Evolutionary conservation across 1,140 invertebrate genomes (phyloP).

Genomic region (Triops longicaudatus): DNA sequence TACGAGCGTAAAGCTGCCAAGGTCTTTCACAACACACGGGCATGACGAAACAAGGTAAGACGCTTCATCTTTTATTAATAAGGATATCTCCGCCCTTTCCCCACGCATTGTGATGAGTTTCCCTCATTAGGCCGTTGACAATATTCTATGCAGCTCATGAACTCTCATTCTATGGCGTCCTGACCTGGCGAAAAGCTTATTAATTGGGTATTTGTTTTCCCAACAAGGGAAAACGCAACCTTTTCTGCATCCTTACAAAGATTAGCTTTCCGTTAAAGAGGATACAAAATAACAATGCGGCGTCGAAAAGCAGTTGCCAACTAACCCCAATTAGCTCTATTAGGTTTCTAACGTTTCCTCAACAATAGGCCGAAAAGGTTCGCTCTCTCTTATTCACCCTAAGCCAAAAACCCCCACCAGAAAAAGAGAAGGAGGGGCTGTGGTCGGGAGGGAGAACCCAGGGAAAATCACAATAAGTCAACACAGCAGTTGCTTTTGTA

Average conservation of each 20-base stretch:
- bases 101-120: too few relatives aligned
- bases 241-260: neutral
- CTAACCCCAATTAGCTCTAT: slow-evolving; percentile 9
- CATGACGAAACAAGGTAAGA: neutral
- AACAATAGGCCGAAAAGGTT: neutral
- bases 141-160: neutral
- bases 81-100: neutral
- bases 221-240: neutral
- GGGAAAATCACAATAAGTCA: slow-evolving; percentile 6
- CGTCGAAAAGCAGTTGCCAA: slow-evolving; percentile 13
- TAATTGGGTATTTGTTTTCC: too few relatives aligned
- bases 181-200: neutral
- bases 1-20: too few relatives aligned
- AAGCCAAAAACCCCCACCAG: too few relatives aligned
- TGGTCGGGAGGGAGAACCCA: neutral
- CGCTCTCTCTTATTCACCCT: neutral
- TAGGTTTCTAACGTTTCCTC: slow-evolving; percentile 7
- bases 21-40: neutral
- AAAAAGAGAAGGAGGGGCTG: neutral
- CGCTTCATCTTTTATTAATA: neutral
- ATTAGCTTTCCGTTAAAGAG: neutral
- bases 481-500: neutral
- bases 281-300: neutral
- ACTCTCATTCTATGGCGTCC: neutral
- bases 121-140: neutral